phyloP scores from a whole-genome alignment of 2,888 invertebrate species.

The Cheilosia impressa region DNA sequence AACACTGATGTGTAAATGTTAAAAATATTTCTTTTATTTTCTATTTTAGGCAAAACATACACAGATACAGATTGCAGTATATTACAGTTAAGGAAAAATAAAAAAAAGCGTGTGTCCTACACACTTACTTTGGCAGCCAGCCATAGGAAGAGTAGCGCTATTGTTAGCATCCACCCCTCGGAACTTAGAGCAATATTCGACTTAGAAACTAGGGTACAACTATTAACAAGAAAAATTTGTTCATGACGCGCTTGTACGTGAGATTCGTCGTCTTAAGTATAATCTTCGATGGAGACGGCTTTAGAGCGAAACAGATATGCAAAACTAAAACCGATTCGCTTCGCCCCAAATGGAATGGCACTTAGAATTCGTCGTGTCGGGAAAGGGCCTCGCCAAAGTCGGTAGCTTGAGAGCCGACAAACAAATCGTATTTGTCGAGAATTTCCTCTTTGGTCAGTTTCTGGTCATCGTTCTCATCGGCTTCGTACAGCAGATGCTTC shows the following conservation, averaged over 20 bases:
- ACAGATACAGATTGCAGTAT: constrained; percentile 28
- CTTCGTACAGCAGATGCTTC: constrained; percentile 96
- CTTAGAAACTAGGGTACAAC: constrained; percentile 58
- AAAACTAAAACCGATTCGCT: neutral
- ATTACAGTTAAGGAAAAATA: constrained; percentile 44
- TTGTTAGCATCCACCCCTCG: constrained; percentile 12
- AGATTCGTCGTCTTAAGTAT: constrained; percentile 63
- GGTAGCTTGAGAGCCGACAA: constrained; percentile 99
- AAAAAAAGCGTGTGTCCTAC: constrained; percentile 39
- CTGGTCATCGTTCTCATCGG: constrained; percentile 96
- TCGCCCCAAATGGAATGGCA: constrained; percentile 27
- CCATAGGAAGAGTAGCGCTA: constrained; percentile 26
- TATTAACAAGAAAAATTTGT: constrained; percentile 62
- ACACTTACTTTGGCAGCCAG: constrained; percentile 64
- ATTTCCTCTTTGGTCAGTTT: constrained; percentile 95
- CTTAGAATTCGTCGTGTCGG: constrained; percentile 97
- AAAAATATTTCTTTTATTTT: constrained; percentile 64
- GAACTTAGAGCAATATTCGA: constrained; percentile 53
- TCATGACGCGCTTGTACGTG: constrained; percentile 35
- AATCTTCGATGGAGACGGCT: constrained; percentile 53
- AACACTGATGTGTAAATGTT: constrained; percentile 38
- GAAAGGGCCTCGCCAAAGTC: constrained; percentile 98
- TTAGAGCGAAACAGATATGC: constrained; percentile 7
- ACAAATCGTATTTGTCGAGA: constrained; percentile 96
- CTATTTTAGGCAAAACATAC: constrained; percentile 44